Conservation (phyloP, 2,888 invertebrate species). For the Drosophila peninsularis region DNA sequence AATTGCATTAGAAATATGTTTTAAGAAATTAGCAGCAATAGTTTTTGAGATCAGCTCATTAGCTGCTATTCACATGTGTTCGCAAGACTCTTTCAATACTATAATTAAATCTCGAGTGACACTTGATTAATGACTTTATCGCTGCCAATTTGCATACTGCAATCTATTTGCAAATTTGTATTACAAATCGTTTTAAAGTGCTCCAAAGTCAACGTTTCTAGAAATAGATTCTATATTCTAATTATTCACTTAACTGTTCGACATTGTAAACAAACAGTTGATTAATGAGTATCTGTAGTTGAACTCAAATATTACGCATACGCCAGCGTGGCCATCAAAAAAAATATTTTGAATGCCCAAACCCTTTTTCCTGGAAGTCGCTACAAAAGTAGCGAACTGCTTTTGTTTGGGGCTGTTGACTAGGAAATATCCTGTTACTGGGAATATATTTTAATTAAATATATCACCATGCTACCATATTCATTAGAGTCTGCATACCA, state of each 20-base stretch:
- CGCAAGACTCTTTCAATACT: slow-evolving; percentile 27
- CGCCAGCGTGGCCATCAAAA: slow-evolving; percentile 28
- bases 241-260: slow-evolving; percentile 12
- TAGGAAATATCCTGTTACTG: slow-evolving; percentile 4
- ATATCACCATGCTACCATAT: not conserved
- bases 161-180: slow-evolving; percentile 37
- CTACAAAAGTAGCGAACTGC: not conserved
- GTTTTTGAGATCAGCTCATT: slow-evolving; percentile 27
- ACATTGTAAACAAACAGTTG: not conserved
- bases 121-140: slow-evolving; percentile 52
- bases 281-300: slow-evolving; percentile 10
- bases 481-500: not conserved
- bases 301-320: slow-evolving; percentile 50
- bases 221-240: slow-evolving; percentile 8
- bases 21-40: slow-evolving; percentile 5
- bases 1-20: not conserved
- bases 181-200: slow-evolving; percentile 36
- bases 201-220: slow-evolving; percentile 12
- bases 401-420: not conserved
- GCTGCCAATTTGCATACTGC: slow-evolving; percentile 45
- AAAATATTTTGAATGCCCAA: slow-evolving; percentile 14
- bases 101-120: slow-evolving; percentile 45
- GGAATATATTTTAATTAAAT: too few species aligned
- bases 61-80: slow-evolving; percentile 18
- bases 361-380: slow-evolving; percentile 56